These are phyloP conservation scores for Mustela lutreola DNA, from an alignment of 2,113 vertebrate genomes.

Conservation along the genomic window DNA sequence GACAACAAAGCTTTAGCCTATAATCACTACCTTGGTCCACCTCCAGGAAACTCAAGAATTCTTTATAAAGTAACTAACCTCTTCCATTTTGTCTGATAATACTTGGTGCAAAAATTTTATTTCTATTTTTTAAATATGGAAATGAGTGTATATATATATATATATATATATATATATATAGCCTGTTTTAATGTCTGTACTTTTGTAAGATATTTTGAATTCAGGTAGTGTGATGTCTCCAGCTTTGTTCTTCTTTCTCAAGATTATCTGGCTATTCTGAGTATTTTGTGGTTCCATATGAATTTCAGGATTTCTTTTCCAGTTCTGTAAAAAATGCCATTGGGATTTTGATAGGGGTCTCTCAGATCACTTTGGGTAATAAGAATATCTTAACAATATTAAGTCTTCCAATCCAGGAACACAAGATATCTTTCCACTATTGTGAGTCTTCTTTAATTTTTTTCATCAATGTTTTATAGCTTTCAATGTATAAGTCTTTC, in stretches of 20 bases:
- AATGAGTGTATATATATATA: neutral
- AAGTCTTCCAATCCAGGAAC: neutral
- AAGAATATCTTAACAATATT: neutral
- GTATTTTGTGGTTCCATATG: neutral
- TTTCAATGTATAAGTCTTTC: neutral
- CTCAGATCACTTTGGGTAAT: neutral
- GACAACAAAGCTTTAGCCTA: neutral
- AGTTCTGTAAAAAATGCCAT: neutral
- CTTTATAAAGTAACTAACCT: neutral
- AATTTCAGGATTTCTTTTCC: neutral
- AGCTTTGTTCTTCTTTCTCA: neutral
- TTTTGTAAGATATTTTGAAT: neutral
- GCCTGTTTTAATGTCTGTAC: neutral
- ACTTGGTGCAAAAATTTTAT: too few relatives aligned
- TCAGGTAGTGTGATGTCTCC: neutral
- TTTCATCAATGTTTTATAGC: neutral
- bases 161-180: neutral
- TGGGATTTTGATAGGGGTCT: neutral
- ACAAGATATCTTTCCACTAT: neutral
- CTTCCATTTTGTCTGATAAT: neutral
- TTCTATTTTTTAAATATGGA: neutral
- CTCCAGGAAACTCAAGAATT: too few relatives aligned
- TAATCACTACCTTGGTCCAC: rapidly evolving
- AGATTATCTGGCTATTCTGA: neutral
- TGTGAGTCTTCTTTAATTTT: neutral